Base-by-base conservation (phyloP, 2,113 vertebrate species). In the Macaca fascicularis region DNA sequence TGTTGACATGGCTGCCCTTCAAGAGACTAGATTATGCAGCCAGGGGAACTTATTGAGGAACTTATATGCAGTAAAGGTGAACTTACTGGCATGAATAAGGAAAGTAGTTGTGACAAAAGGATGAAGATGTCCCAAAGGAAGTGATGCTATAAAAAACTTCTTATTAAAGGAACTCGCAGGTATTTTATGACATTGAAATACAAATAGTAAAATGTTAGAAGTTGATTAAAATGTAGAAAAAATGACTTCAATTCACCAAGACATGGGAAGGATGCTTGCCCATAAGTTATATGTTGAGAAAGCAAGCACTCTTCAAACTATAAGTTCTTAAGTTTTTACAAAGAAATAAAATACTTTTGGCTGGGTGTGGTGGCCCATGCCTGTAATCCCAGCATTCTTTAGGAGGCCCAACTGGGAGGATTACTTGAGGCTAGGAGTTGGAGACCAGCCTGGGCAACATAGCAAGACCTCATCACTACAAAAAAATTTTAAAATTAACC, bases 231-330 rank as follows among this genome's bases (percentile, higher is more conserved):
- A 59, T 50, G 57, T 74, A 74, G n/a, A 38, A 69, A 72, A 32
- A 75, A 74, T 10, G 59, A n/a, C 57, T 74, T 91, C 14, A 88
- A 0, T 89, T 95, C 8, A 43, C 30, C 11, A 59, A 19, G 27
- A 22, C 35, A 79, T 91, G 61, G 61, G 19, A 96, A 96, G 84
- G 48, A 59, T 89, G 48, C 35, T 88, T 88, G 32, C n/a, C 86
- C 2, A 1, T 76, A 95, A 70, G 40, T 52, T 96, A 38, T 1
- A 19, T 50, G 50, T 82, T n/a, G 80, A 27, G 40, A 81, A 95
- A 95, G 38, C 57, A 61, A 78, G 88, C 32, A 80, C 25, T 43
- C 32, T 92, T 94, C 45, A 95, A 61, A 82, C 43, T 38, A 30
- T 59, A 48, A 48, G 19, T 83, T 81, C 8, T 32, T 50, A 43